phyloP scores from a whole-genome alignment of 2,113 vertebrate species.

The Eudyptes chrysolophus region DNA sequence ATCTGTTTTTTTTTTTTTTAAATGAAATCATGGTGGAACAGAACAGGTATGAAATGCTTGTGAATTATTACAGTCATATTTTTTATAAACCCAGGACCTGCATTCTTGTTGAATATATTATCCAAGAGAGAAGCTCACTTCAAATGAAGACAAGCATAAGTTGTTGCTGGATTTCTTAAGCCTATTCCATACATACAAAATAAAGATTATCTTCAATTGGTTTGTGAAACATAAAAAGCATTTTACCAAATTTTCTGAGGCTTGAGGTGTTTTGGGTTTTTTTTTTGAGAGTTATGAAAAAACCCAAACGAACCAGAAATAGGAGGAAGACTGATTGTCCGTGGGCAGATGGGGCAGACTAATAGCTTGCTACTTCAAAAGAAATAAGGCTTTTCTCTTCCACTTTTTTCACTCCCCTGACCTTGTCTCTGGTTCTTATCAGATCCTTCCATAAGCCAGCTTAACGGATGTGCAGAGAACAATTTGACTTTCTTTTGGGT shows the following conservation, averaged over 20 bases:
- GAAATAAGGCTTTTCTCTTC: not conserved
- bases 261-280: not conserved
- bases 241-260: not conserved
- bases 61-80: not conserved
- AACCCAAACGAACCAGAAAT: not conserved
- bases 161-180: not conserved
- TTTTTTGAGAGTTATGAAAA: not conserved
- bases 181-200: not conserved
- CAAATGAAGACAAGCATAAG: not conserved
- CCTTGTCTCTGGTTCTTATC: not conserved
- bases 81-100: not conserved
- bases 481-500: not conserved
- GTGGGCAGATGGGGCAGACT: not conserved
- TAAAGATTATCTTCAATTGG: not conserved
- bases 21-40: not conserved
- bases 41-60: not conserved
- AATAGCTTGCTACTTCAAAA: not conserved
- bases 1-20: not conserved
- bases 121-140: not conserved
- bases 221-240: not conserved
- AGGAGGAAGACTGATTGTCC: not conserved
- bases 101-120: not conserved
- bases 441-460: not conserved
- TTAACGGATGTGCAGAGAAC: not conserved
- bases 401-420: not conserved